Base-by-base conservation (phyloP, 2,113 vertebrate genomes). In the Etia nguti region DNA sequence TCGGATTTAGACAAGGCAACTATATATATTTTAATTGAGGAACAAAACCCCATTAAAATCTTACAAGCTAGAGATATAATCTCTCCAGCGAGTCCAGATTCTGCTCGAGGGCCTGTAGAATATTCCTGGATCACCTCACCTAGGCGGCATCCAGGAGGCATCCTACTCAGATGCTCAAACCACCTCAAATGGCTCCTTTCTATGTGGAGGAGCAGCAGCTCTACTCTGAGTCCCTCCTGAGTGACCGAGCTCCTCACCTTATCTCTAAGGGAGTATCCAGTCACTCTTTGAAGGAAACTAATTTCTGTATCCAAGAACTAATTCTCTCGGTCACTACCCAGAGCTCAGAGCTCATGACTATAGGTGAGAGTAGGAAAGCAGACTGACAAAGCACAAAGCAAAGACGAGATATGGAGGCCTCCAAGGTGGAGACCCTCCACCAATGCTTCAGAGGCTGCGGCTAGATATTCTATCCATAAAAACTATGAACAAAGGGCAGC, bases 401-500 rank as follows among this genome's bases (percentile, higher is more conserved):
- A 36, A 62, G 60, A 36, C 29, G 31, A 20, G 29, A 34, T 62
- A 20, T 5, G 3, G 29, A 62, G 59, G 29, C 16, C 34, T 34
- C 34, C 6, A 34, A 34, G 34, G 34, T 34, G 34, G 34, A 34
- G 2, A 34, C 6, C 34, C 6, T 34, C 34, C 34, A 7, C 2
- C 34, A 34, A 34, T 62, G 20, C 16, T 62, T 62, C 29, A 34
- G 59, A 34, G 29, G 59, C 59, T 34, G 34, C 11, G 2, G 9
- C 0, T 34, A 11, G 16, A 11, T 34, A 62, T 34, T 34, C 0
- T 11, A 34, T 11, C 16, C 29, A 62, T 62, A 34, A 62, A 62
- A 62, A 34, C 5, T 6, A 57, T 57, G 24, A 57, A 57, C 4
- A 57, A 29, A 57, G 12, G 55, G 55, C 55, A 57, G 24, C 9